Conservation (phyloP, 2,797 vertebrate species). For the Anisognathus igniventris region DNA sequence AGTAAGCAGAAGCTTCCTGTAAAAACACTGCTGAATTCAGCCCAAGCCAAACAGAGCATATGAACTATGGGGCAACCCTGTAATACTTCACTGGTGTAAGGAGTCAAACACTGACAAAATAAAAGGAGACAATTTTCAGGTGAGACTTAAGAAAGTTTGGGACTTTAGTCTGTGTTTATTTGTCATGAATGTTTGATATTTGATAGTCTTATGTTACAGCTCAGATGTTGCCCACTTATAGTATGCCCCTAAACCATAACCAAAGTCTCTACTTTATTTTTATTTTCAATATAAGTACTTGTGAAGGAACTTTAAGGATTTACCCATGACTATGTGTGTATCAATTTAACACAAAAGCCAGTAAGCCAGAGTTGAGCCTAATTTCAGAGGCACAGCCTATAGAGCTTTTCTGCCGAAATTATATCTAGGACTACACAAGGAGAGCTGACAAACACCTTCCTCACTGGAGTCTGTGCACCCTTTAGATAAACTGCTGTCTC, state of each 20-base stretch:
- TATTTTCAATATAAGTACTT: background rate
- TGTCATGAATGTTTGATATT: background rate
- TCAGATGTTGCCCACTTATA: background rate
- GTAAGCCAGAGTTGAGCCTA: background rate
- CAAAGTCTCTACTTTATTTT: background rate
- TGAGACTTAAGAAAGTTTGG: background rate
- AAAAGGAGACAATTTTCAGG: background rate
- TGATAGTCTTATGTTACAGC: background rate
- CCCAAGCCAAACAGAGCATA: background rate
- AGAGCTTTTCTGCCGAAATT: background rate
- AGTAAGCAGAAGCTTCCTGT: background rate
- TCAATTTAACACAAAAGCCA: background rate
- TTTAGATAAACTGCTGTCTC: conserved; percentile 30
- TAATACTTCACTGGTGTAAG: background rate
- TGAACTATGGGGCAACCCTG: background rate
- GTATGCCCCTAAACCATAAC: background rate
- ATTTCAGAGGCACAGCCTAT: background rate
- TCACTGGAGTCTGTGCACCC: background rate
- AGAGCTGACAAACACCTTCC: conserved; percentile 39
- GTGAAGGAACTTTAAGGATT: background rate
- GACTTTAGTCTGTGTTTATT: background rate
- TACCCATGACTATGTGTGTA: background rate
- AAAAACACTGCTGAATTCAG: background rate
- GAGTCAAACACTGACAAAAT: background rate
- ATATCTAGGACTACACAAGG: background rate